Percentiles rank a stretch among this genome's conserved stretches.
phyloP scores from a whole-genome alignment of 1,140 invertebrate genomes.

The Scaptomyza montana region DNA sequence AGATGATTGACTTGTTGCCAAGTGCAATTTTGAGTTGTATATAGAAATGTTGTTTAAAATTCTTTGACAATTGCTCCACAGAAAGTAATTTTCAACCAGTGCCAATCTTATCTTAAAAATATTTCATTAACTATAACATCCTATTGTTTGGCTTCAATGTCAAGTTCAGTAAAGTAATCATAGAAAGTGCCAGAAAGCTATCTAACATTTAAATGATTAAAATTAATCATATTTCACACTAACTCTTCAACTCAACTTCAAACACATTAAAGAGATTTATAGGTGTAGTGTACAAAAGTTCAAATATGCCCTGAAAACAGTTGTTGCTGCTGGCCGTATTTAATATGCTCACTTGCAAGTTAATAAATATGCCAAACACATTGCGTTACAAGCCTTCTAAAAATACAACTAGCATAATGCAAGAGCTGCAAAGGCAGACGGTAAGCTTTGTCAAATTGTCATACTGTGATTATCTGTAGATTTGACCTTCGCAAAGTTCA shows the following conservation, averaged over 20 bases:
- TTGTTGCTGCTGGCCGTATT: neutral
- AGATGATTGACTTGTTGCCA: too few species aligned
- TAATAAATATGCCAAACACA: slow-evolving; percentile 26
- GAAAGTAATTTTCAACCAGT: slow-evolving; percentile 1
- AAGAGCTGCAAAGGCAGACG: neutral
- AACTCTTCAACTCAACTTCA: neutral
- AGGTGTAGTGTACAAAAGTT: too few species aligned
- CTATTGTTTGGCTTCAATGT: neutral
- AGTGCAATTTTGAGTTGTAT: too few species aligned
- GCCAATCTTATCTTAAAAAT: slow-evolving; percentile 2
- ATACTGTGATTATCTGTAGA: slow-evolving; percentile 45
- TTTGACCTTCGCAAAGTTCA: slow-evolving; percentile 73
- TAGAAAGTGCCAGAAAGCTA: neutral
- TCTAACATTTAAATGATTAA: neutral
- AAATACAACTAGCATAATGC: neutral
- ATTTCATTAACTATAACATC: neutral
- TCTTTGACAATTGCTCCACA: neutral
- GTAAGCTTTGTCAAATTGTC: slow-evolving; percentile 3
- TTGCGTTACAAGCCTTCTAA: slow-evolving; percentile 12
- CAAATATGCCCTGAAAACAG: neutral
- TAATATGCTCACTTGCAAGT: slow-evolving; percentile 12
- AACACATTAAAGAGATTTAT: slow-evolving; percentile 3
- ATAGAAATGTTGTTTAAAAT: neutral
- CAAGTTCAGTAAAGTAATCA: slow-evolving; percentile 1
- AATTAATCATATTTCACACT: slow-evolving; percentile 4